Evolutionary conservation across 2,797 vertebrate species (phyloP).

Genomic region (Hemibagrus guttatus): DNA sequence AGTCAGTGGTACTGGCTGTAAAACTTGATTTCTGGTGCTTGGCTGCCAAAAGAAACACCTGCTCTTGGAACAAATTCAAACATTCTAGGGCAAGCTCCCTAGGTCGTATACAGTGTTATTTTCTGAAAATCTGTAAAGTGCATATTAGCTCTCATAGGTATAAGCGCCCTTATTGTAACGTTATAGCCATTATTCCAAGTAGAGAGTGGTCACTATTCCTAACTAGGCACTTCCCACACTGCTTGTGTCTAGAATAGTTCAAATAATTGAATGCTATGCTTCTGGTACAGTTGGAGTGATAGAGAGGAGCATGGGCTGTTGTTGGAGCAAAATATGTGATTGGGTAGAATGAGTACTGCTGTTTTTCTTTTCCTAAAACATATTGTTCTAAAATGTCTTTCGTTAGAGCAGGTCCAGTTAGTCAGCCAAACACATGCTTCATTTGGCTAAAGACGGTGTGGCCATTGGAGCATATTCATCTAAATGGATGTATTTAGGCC

Average conservation of each 20-base stretch:
- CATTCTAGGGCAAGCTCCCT: conserved; percentile 59
- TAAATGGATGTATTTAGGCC: conserved; percentile 37
- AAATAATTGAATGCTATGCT: neutral
- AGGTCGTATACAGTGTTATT: conserved; percentile 39
- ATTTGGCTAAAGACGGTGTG: conserved; percentile 9
- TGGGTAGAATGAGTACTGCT: neutral
- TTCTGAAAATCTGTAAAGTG: neutral
- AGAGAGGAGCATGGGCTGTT: conserved; percentile 23
- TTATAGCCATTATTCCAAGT: conserved; percentile 6
- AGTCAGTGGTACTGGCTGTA: conserved; percentile 38
- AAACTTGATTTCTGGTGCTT: conserved; percentile 49
- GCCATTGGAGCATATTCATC: conserved; percentile 1
- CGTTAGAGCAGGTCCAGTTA: neutral
- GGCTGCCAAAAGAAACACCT: conserved; percentile 59
- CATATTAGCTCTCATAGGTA: neutral
- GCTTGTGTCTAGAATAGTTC: neutral
- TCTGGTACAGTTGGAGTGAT: conserved; percentile 19
- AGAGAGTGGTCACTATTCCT: neutral
- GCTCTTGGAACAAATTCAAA: conserved; percentile 56
- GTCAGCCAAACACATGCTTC: conserved; percentile 10
- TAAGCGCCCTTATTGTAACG: neutral
- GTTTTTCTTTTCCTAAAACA: neutral
- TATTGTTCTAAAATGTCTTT: neutral
- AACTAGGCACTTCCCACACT: neutral
- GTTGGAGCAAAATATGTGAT: neutral